Base-by-base conservation (phyloP, 1,140 invertebrate genomes). In the Microplitis demolitor region DNA sequence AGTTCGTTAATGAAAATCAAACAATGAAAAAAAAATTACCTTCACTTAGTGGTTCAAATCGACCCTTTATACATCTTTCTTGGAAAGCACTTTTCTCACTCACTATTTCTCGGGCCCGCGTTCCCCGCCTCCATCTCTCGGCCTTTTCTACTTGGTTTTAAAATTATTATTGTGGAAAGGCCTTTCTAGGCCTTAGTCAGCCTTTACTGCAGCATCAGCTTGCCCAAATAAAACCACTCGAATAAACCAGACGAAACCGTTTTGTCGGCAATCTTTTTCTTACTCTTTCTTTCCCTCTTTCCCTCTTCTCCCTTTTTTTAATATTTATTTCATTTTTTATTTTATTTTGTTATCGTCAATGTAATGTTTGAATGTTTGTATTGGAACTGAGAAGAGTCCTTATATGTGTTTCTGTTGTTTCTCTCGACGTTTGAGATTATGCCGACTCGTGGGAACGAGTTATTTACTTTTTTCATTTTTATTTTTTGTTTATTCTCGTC, bases 1-100 rank as follows among this genome's bases (percentile, higher is more conserved):
- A 79, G 82, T 83, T 86, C 80, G 85, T 87, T 87, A 87, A 87
- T 87, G 86, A 87, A 87, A 87, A 86, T 85, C 85, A 87, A 87
- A 87, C 86, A 87, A 84, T 81, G 81, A 9, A 45, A 45, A 82
- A 83, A 83, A 87, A 84, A 85, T 82, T 80, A 80, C 78, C 76
- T 82, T 80, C 78, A 81, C 80, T 81, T 77, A 77, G 78, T 73
- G 76, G 78, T 78, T 74, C 76, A 66, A 13, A 35, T 16, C 60
- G 50, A 60, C 37, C 61, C 58, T 73, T 62, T 35, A 54, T 51
- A 39, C 39, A 39, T 71, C 66, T 75, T 51, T 51, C 33, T 54
- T 66, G 31, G 31, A 8, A 61, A 45, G 39, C 5, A 45, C 39
- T 45, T 45, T 45, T 45, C 39, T 45, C 39, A 45, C 39, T 45